phyloP scores from a whole-genome alignment of 1,140 invertebrate genomes.

The Heliconius nattereri region DNA sequence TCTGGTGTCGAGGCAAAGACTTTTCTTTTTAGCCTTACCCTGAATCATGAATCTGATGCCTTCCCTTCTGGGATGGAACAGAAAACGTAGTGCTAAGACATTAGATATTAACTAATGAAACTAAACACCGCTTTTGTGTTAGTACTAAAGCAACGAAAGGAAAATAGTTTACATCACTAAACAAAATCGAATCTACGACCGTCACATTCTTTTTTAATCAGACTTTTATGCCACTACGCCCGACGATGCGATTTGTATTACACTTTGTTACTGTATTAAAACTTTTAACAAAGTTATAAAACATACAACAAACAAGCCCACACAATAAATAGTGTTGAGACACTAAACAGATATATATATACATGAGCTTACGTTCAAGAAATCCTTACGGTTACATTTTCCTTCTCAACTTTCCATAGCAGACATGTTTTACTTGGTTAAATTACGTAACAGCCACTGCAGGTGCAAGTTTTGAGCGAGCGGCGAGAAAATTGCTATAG shows the following conservation, averaged over 20 bases:
- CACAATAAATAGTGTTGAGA: not conserved
- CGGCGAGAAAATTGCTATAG: slow-evolving; percentile 35
- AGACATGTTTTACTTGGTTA: slow-evolving; percentile 37
- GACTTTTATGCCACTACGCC: too few relatives aligned
- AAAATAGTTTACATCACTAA: not conserved
- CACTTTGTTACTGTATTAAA: too few relatives aligned
- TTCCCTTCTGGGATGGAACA: too few relatives aligned
- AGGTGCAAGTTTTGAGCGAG: slow-evolving; percentile 36
- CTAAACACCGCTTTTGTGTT: not conserved
- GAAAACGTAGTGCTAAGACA: too few relatives aligned
- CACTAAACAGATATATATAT: not conserved
- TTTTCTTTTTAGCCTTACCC: too few relatives aligned
- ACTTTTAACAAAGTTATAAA: too few relatives aligned
- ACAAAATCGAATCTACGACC: too few relatives aligned
- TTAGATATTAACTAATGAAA: not conserved
- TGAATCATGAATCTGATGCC: too few relatives aligned
- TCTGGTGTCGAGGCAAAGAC: too few relatives aligned
- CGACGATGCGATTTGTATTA: too few relatives aligned
- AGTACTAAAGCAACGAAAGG: not conserved
- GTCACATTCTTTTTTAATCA: too few relatives aligned
- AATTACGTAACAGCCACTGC: slow-evolving; percentile 40
- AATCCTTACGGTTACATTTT: slow-evolving; percentile 7
- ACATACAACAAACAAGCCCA: not conserved
- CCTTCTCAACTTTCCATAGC: not conserved
- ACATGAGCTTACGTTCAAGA: not conserved